These are phyloP conservation scores for Drosophila anceps DNA, from an alignment of 2,888 invertebrate genomes.

Conservation along the genomic window DNA sequence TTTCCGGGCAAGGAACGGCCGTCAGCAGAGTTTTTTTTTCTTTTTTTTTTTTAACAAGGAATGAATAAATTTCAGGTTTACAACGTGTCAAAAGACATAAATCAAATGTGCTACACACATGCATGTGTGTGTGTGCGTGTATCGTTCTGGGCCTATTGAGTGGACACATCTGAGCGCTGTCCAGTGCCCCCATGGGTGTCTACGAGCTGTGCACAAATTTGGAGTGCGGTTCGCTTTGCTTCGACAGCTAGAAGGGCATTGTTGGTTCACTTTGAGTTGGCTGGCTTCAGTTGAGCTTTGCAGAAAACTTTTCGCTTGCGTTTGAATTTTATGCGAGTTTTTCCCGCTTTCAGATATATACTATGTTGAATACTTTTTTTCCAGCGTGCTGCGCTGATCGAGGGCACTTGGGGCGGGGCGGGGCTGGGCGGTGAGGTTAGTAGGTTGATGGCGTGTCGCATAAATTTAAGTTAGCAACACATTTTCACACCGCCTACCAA, in stretches of 20 bases:
- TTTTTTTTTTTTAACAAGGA: constrained; percentile 6
- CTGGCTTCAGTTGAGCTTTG: constrained; percentile 59
- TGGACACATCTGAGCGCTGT: constrained; percentile 13
- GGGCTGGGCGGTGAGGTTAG: no score
- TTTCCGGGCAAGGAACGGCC: neutral
- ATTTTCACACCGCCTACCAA: constrained; percentile 68
- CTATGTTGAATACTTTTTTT: neutral
- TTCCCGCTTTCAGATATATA: constrained; percentile 26
- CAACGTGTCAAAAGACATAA: constrained; percentile 70
- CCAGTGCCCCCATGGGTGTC: constrained; percentile 28
- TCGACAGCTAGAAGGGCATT: neutral
- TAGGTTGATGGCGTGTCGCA: constrained; percentile 66
- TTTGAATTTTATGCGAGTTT: constrained; percentile 80
- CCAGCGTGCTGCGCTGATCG: constrained; percentile 6
- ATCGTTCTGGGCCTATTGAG: constrained; percentile 20
- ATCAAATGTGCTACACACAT: constrained; percentile 56
- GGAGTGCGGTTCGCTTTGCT: constrained; percentile 6
- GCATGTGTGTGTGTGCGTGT: neutral
- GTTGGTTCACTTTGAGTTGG: constrained; percentile 33
- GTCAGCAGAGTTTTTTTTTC: no score
- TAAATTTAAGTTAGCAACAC: constrained; percentile 80
- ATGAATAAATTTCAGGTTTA: constrained; percentile 52
- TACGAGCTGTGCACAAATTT: neutral
- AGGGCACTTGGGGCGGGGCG: neutral
- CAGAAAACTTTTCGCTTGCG: constrained; percentile 76